Evolutionary conservation across 35 echinoderm and acorn worm genomes (phyloP), one percentile per base, ranked within the genome.

Genomic region (Anneissia japonica): DNA sequence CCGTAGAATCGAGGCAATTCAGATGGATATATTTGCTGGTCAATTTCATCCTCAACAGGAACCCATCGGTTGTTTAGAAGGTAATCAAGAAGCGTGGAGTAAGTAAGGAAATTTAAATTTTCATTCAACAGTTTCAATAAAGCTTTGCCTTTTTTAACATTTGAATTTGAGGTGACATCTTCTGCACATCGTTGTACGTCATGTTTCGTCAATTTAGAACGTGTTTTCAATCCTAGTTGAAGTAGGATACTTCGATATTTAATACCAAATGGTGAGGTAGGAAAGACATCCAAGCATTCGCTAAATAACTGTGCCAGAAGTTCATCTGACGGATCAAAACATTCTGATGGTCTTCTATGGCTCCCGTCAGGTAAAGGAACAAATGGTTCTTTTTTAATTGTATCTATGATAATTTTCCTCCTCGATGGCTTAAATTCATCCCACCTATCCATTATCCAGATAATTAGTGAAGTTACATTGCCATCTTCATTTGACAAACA

Each of bases 281-380:
- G 51, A 64, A 64, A 64, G 7, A 64, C 2, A 64, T 64, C 51
- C 51, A 2, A 3, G 7, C 26, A 3, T 64, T 23, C 51, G 2
- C 51, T 64, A 64, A 64, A 64, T 26, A 64, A 2, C 19, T 64
- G 11, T 9, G 9, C 26, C 26, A 64, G 26, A 64, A 64, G 51
- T 9, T 64, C 9, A 64, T 64, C 51, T 9, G 51, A 64, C 19
- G 32, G 39, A 64, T 87, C 86, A 80, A 64, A 87, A 34, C 77
- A 34, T 28, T 87, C 86, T 10, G 39, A 77, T 13, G 86, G 51
- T n/a, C 35, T 46, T 34, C 64, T 46, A 64, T 19, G 51, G 21
- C 21, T 12, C 19, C 51, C 51, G 19, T 64, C 26, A 19, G 11
- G 5, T 64, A 64, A 6, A 12, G 51, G 51, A 23, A 64, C 26